A percentile compares a stretch with the other conserved stretches of the same genome.
These are phyloP conservation scores for Macrobrachium nipponense DNA, from an alignment of 1,140 invertebrate genomes.

Conservation along the genomic window DNA sequence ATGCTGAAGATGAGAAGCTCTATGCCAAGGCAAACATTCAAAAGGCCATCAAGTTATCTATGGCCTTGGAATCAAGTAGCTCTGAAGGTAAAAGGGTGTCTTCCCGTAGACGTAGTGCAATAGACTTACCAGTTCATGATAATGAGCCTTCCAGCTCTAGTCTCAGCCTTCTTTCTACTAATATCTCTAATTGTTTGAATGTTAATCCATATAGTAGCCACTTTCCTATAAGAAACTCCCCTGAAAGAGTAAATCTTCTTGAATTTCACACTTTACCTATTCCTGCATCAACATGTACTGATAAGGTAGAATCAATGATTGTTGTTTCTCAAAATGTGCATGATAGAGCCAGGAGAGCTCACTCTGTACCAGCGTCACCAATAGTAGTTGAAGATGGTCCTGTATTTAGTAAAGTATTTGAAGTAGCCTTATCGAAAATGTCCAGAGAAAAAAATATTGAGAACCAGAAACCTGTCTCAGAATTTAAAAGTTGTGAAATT, in stretches of 20 bases:
- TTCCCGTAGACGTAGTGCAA: conserved; percentile 56
- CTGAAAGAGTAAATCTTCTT: conserved; percentile 14
- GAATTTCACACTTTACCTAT: conserved; percentile 39
- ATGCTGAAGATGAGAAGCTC: conserved; percentile 45
- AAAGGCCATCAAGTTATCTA: conserved; percentile 63
- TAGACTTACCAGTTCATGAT: conserved; percentile 50
- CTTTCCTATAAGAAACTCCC: conserved; percentile 14
- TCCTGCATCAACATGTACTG: conserved; percentile 55
- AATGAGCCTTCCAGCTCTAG: conserved; percentile 34
- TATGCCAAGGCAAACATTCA: conserved; percentile 61
- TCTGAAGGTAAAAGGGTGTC: conserved; percentile 61
- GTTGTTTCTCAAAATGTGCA: conserved; percentile 55
- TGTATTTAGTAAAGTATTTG: conserved; percentile 34
- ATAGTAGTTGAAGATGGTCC: conserved; percentile 20
- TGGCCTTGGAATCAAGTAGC: conserved; percentile 59
- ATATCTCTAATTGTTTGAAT: conserved; percentile 35
- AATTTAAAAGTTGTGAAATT: conserved; percentile 4
- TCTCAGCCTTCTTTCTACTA: conserved; percentile 46
- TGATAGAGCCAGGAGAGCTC: conserved; percentile 51
- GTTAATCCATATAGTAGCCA: conserved; percentile 38
- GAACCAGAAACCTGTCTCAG: conserved; percentile 27
- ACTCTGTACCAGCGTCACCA: conserved; percentile 59
- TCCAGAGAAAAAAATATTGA: conserved; percentile 22
- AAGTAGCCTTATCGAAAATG: conserved; percentile 21
- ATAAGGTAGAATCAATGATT: conserved; percentile 63